phyloP scores from a whole-genome alignment of 2,113 vertebrate species.

The Tragelaphus scriptus region DNA sequence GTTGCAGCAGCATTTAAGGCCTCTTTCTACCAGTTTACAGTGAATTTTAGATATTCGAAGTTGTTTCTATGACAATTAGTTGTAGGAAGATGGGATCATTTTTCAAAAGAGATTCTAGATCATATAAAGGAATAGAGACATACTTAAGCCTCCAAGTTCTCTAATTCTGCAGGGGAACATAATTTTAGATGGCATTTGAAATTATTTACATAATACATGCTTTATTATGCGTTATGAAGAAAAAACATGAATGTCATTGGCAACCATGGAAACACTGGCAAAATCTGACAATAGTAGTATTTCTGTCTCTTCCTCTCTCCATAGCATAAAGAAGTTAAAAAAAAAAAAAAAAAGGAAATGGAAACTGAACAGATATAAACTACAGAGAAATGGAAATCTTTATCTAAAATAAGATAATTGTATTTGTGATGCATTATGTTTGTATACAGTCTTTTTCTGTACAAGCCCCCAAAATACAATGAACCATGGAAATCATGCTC shows the following conservation, averaged over 20 bases:
- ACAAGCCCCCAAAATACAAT: background rate
- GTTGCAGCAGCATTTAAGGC: background rate
- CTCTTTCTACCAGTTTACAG: background rate
- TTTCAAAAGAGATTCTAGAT: slow-evolving; percentile 13
- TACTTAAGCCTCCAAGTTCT: background rate
- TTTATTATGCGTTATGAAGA: background rate
- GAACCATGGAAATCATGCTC: background rate
- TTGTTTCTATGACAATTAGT: background rate
- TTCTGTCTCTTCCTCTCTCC: background rate
- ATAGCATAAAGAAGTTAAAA: background rate
- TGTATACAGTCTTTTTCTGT: background rate
- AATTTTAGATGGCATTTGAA: background rate
- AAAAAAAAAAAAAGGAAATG: background rate
- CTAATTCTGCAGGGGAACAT: background rate
- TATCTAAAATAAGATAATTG: background rate
- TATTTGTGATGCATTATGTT: background rate
- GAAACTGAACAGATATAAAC: background rate
- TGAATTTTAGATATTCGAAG: background rate
- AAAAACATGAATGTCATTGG: background rate
- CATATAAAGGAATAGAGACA: background rate
- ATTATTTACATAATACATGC: background rate
- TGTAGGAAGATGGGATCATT: background rate
- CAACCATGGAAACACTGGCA: background rate
- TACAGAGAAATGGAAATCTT: background rate
- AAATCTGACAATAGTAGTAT: background rate